Base-by-base conservation (phyloP, 2,113 vertebrate genomes). In the Corythornis madagascariensis region DNA sequence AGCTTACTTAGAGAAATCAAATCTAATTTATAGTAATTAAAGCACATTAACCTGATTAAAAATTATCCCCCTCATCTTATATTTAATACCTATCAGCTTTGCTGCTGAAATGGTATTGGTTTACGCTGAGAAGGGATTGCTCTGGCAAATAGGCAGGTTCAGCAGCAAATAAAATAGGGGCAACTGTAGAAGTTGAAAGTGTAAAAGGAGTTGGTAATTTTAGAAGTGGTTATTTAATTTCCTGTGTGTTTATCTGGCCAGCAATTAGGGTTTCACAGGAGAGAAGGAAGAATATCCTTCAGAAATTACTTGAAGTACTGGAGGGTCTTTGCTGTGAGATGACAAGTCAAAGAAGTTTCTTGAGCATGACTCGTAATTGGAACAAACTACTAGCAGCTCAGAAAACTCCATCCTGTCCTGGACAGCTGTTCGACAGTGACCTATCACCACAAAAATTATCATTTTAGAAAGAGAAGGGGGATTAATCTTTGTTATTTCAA, bases 21-120 rank as follows among this genome's bases (percentile, higher is more conserved):
- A 96, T 93, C 94, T 94, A 92, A 93, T 96, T 96, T 92, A 60
- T 20, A 60, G 82, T 85, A 92, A 96, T 94, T 95, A 93, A 89
- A 94, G 87, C 64, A 74, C 92, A 88, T 93, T 95, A 93, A 87
- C 86, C 60, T 96, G 89, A 96, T 96, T 93, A 93, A 94, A 95
- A 94, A 88, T 88, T 59, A 94, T 76, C 87, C 91, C 78, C 66
- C 73, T 92, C 72, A 70, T 96, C 43, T 72, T 88, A 2, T 77
- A 71, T 87, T 95, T 93, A 89, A 82, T 94, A 76, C 43, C 71
- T n/a, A 63, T 29, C 38, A 67, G 84, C 78, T 91, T 66, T 94
- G 64, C 61, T 77, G 67, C 84, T 1, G 3, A 56, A 64, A 35
- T 61, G 25, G 66, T 69, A 17, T 93, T 74, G 65, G 75, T 77